Evolutionary conservation across 2,113 vertebrate species (phyloP).

Genomic region (Triplophysa dalaica): DNA sequence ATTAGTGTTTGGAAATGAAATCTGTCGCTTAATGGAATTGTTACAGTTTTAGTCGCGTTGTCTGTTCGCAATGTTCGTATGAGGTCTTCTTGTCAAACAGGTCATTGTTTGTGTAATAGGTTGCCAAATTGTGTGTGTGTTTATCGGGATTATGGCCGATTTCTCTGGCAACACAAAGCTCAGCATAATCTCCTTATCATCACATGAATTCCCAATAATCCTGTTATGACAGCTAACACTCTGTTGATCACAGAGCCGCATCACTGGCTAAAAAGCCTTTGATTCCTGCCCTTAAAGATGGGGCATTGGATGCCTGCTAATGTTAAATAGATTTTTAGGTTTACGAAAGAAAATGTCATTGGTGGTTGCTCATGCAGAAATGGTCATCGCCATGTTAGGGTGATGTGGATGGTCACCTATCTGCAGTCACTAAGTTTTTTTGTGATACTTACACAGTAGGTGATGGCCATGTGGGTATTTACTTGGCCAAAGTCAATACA

Average conservation of each 20-base stretch:
- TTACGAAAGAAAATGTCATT: not conserved
- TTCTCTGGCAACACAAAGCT: conserved; percentile 62
- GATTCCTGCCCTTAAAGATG: conserved; percentile 22
- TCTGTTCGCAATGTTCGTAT: conserved; percentile 30
- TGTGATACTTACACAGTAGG: not conserved
- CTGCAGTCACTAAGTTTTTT: not conserved
- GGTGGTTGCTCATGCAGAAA: not conserved
- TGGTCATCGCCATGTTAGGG: not conserved
- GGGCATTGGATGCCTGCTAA: not conserved
- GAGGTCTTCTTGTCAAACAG: conserved; percentile 34
- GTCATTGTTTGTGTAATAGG: conserved; percentile 49
- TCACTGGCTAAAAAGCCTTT: conserved; percentile 23
- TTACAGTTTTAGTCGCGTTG: conserved; percentile 29
- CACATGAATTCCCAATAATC: conserved; percentile 57
- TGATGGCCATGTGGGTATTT: no score
- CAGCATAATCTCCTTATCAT: conserved; percentile 67
- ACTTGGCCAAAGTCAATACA: no score
- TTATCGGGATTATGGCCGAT: conserved; percentile 63
- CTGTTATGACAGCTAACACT: conserved; percentile 16
- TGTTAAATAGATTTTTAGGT: conserved; percentile 19
- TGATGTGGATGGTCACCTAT: not conserved
- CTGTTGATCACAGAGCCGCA: conserved; percentile 13
- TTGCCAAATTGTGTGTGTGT: conserved; percentile 59
- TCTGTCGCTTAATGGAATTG: conserved; percentile 32
- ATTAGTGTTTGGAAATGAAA: conserved; percentile 25